Base-by-base conservation (phyloP, 2,113 vertebrate genomes). In the Astatotilapia flaviijosephi region DNA sequence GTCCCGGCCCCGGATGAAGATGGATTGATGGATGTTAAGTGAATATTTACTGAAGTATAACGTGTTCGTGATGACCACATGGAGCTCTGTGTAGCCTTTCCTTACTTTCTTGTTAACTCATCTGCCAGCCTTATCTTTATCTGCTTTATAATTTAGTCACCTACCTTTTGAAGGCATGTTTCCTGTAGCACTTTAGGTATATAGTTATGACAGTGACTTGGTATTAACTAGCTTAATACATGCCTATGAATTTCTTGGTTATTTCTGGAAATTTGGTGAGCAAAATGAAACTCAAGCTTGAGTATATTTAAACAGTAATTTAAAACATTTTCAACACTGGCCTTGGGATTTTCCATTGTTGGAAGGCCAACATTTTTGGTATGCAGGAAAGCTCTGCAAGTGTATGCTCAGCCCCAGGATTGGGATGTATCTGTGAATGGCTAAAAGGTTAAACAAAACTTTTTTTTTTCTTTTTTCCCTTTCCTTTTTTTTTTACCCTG, bases 391-490 rank as follows among this genome's bases (percentile, higher is more conserved):
- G 35, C 62, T 21, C 11, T 65, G 17, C 15, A 33, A 33, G 31
- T 65, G 33, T 65, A 15, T 37, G 33, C 33, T 65, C 19, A 37
- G 31, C 60, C 17, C 31, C 9, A 65, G 60, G 15, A 6, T 35
- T 65, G 31, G 5, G 31, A 65, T 65, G 19, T 35, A 68, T 35
- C 60, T 65, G 33, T 68, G 7, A 56, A 68, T 40, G 19, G 33
- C 35, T 40, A 40, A 3, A n/a, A 21, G 62, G 62, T 37, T 68
- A 21, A 10, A 4, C 10, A 37, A 40, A 21, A 21, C 1, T n/a
- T 31, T 19, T 19, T 8, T 12, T 6, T 3, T 54, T 10, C 0
- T 5, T 6, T 12, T 54, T 4, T 4, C 2, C 1, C 2, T 12
- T 55, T 7, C 4, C 2, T 26, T 33, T 33, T 31, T 31, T 31